These are phyloP conservation scores for Anadara kagoshimensis DNA, from an alignment of 1,140 invertebrate genomes.

Conservation along the genomic window DNA sequence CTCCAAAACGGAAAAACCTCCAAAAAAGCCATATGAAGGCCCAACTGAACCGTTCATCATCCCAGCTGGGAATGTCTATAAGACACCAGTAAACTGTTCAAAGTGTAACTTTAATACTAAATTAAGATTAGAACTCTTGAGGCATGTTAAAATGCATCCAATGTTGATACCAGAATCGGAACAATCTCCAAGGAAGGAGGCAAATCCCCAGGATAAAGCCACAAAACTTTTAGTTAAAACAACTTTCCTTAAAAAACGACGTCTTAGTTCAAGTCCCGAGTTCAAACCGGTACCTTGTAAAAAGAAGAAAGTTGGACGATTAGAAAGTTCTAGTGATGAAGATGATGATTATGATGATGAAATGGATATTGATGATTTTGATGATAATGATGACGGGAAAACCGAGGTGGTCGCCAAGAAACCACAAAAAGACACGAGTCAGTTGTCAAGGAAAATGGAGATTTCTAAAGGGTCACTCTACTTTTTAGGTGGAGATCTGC, in stretches of 20 bases:
- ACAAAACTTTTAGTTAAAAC: slow-evolving; percentile 26
- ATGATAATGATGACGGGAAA: not conserved
- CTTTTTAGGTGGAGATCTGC: slow-evolving; percentile 32
- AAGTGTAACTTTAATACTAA: slow-evolving; percentile 35
- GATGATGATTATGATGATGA: slow-evolving; percentile 4
- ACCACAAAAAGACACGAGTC: not conserved
- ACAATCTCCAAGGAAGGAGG: slow-evolving; percentile 1
- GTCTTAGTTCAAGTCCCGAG: slow-evolving; percentile 8
- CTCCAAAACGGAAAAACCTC: slow-evolving; percentile 1
- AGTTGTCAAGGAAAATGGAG: not conserved
- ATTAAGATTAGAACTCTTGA: slow-evolving; percentile 31
- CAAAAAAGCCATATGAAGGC: slow-evolving; percentile 15
- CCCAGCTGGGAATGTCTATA: slow-evolving; percentile 37
- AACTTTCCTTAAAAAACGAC: not conserved
- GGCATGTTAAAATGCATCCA: slow-evolving; percentile 33
- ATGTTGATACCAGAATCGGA: slow-evolving; percentile 14
- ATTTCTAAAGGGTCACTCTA: slow-evolving; percentile 19
- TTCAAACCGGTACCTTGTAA: not conserved
- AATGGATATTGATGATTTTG: not conserved
- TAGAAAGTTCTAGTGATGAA: not conserved
- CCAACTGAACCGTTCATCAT: slow-evolving; percentile 29
- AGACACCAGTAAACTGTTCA: slow-evolving; percentile 21
- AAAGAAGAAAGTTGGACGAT: not conserved
- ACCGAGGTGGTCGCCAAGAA: slow-evolving; percentile 28
- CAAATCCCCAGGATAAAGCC: slow-evolving; percentile 8